Conservation (phyloP, 1,140 invertebrate species). For the Calosoma granatense region DNA sequence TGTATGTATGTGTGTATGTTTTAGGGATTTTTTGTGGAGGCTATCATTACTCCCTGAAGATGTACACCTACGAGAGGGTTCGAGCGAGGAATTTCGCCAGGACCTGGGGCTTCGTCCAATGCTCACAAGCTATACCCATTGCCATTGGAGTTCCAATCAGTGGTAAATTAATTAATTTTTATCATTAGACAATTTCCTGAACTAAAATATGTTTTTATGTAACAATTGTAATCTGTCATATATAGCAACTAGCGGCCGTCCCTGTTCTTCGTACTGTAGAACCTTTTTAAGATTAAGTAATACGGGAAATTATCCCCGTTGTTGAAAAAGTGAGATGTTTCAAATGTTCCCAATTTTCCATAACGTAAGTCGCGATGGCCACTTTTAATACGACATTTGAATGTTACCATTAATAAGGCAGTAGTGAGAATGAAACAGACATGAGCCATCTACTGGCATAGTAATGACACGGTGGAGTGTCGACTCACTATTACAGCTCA, state of each 20-base stretch:
- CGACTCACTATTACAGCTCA: too few relatives aligned
- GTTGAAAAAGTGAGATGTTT: too few relatives aligned
- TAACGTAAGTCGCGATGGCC: too few relatives aligned
- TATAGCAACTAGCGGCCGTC: neutral
- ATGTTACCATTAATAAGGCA: too few relatives aligned
- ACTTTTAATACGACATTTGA: too few relatives aligned
- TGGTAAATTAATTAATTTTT: slow-evolving; percentile 41
- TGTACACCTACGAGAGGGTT: slow-evolving; percentile 80
- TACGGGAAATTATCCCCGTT: too few relatives aligned
- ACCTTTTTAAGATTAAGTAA: too few relatives aligned
- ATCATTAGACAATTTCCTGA: neutral
- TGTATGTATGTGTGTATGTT: slow-evolving; percentile 21
- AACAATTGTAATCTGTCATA: neutral
- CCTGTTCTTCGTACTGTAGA: too few relatives aligned
- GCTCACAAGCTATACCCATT: slow-evolving; percentile 75
- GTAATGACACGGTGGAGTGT: too few relatives aligned
- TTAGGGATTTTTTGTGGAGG: slow-evolving; percentile 68
- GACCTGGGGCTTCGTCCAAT: slow-evolving; percentile 86
- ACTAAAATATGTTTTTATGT: neutral
- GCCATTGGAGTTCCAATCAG: slow-evolving; percentile 77
- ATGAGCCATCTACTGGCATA: too few relatives aligned
- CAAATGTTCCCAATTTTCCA: too few relatives aligned
- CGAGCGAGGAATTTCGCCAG: slow-evolving; percentile 74
- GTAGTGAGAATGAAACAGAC: too few relatives aligned
- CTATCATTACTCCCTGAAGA: slow-evolving; percentile 79